Evolutionary conservation across 30 jellyfish, hydroid and myxozoan genomes (phyloP).

Genomic region (Pelagia noctiluca): DNA sequence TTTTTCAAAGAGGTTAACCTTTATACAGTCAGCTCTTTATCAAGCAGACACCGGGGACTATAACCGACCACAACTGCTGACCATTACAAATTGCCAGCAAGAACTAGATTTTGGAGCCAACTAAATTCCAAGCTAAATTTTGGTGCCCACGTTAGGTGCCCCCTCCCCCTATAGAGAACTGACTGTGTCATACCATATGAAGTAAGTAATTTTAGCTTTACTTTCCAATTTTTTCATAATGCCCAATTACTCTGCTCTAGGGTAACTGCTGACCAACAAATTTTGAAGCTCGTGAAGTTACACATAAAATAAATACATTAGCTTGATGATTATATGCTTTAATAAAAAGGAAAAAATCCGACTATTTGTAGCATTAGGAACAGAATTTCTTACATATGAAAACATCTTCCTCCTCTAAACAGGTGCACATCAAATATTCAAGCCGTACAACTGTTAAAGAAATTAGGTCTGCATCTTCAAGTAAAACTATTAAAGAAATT

Average conservation of each 20-base stretch:
- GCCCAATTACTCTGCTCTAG: no score
- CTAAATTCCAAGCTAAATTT: no score
- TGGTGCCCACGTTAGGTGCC: no score
- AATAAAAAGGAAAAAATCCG: background rate
- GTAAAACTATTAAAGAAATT: constrained; percentile 10
- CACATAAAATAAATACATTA: background rate
- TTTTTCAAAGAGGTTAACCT: no score
- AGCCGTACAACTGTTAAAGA: constrained; percentile 20
- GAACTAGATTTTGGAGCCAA: no score
- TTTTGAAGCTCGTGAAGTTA: no score
- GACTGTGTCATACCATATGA: no score
- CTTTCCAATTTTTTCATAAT: no score
- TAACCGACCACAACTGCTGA: background rate
- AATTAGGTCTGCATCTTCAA: constrained; percentile 16
- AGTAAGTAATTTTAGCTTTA: no score
- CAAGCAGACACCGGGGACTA: background rate
- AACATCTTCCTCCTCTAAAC: constrained; percentile 17
- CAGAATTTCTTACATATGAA: background rate
- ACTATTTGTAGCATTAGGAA: background rate
- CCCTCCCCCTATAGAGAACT: no score
- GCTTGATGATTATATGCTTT: background rate
- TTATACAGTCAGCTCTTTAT: background rate
- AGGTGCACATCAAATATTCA: constrained; percentile 34
- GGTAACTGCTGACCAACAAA: no score
- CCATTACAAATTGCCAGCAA: no score